These are phyloP conservation scores for Psittacula derbiana DNA, from an alignment of 2,797 vertebrate genomes.

Conservation along the genomic window DNA sequence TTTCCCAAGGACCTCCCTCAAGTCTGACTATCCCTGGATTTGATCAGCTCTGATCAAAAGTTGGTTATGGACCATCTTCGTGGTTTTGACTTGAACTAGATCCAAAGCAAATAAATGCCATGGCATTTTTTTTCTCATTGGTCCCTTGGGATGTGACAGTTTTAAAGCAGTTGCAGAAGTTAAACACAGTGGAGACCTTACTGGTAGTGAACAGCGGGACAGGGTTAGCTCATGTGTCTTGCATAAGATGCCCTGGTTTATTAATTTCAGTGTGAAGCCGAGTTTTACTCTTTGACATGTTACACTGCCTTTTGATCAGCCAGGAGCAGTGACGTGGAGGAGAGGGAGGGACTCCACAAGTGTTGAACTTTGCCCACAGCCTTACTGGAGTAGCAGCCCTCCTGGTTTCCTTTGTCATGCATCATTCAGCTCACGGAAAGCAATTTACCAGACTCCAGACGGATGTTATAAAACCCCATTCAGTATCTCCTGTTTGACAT, in stretches of 20 bases:
- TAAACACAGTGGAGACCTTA: neutral
- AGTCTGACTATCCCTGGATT: neutral
- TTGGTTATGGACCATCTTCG: neutral
- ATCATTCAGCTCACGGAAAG: neutral
- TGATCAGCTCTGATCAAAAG: conserved; percentile 29
- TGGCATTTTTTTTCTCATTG: neutral
- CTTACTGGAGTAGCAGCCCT: neutral
- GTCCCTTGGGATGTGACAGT: neutral
- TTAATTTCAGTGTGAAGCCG: neutral
- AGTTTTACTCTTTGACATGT: neutral
- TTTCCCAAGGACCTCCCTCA: neutral
- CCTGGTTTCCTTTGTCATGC: neutral
- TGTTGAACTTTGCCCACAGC: neutral
- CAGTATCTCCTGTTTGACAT: neutral
- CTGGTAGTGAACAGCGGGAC: neutral
- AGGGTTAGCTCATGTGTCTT: neutral
- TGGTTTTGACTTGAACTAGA: neutral
- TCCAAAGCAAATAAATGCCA: conserved; percentile 4
- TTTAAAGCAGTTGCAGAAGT: conserved; percentile 19
- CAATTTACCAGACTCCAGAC: neutral
- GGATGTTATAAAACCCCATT: neutral
- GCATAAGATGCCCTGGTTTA: neutral
- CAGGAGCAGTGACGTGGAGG: neutral
- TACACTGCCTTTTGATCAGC: neutral
- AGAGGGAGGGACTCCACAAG: neutral